These are phyloP conservation scores for Dermatemys mawii DNA, from an alignment of 2,113 vertebrate genomes.

Conservation along the genomic window DNA sequence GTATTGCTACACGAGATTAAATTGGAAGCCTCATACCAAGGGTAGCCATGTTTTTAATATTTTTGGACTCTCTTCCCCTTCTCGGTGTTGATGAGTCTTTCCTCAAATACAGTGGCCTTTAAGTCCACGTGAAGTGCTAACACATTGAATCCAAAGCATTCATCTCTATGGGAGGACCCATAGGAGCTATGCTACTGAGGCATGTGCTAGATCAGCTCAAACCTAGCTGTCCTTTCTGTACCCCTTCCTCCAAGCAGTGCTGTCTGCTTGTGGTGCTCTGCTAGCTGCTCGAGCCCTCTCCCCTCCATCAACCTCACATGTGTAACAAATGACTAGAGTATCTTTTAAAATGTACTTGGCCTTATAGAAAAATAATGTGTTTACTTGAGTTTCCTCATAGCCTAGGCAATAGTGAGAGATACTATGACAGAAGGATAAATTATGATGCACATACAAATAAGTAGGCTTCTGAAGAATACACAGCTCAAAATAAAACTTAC, in stretches of 20 bases:
- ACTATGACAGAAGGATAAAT: not conserved
- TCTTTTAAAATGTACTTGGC: not conserved
- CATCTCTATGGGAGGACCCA: not conserved
- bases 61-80: not conserved
- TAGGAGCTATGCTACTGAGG: not conserved
- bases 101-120: not conserved
- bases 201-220: not conserved
- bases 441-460: not conserved
- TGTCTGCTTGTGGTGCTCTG: not conserved
- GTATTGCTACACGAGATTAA: not conserved
- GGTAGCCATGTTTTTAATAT: not conserved
- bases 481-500: not conserved
- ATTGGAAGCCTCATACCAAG: not conserved
- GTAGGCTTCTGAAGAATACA: not conserved
- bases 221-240: not conserved
- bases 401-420: not conserved
- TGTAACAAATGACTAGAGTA: not conserved
- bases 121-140: not conserved
- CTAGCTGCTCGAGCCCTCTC: not conserved
- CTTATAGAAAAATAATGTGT: not conserved
- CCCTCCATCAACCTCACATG: not conserved
- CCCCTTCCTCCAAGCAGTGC: not conserved
- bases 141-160: not conserved
- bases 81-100: not conserved
- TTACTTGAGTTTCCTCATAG: not conserved